A percentile compares a stretch with the other conserved stretches of the same genome.
Conservation (phyloP, 2,113 vertebrate species). For the Tachysurus fulvidraco region DNA sequence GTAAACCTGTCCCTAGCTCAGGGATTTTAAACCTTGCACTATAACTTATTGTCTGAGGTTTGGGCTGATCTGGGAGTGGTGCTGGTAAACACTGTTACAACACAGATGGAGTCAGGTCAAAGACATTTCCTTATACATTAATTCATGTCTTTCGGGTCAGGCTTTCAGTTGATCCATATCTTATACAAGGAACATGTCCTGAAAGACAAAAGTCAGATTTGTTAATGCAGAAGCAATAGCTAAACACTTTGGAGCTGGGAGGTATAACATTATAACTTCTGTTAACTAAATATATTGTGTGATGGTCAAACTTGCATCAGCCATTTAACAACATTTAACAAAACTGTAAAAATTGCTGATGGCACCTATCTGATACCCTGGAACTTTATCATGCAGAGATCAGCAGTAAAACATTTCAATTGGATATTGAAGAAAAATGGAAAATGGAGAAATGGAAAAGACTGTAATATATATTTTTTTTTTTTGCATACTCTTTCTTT, state of each 20-base stretch:
- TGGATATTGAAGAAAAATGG: not conserved
- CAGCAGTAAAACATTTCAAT: not conserved
- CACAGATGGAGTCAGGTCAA: not conserved
- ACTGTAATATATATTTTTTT: not conserved
- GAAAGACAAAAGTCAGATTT: not conserved
- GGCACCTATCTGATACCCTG: not conserved
- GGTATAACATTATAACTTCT: not conserved
- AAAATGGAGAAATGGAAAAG: not conserved
- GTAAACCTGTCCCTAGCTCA: slow-evolving; percentile 1
- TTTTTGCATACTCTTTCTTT: not conserved
- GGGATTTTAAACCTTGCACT: not conserved
- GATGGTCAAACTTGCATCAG: not conserved
- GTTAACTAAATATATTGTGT: not conserved
- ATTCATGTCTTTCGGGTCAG: not conserved
- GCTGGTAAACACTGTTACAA: not conserved
- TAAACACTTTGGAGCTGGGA: not conserved
- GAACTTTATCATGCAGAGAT: not conserved
- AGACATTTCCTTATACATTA: not conserved
- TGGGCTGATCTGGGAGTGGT: not conserved
- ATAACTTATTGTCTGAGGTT: not conserved
- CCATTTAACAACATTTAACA: not conserved
- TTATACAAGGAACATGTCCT: not conserved
- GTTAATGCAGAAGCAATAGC: not conserved
- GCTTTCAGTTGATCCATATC: not conserved
- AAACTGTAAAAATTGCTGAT: not conserved